Percentiles rank a stretch among this genome's conserved stretches.
Conservation (phyloP, 2,113 vertebrate genomes). For the Stercorarius parasiticus region DNA sequence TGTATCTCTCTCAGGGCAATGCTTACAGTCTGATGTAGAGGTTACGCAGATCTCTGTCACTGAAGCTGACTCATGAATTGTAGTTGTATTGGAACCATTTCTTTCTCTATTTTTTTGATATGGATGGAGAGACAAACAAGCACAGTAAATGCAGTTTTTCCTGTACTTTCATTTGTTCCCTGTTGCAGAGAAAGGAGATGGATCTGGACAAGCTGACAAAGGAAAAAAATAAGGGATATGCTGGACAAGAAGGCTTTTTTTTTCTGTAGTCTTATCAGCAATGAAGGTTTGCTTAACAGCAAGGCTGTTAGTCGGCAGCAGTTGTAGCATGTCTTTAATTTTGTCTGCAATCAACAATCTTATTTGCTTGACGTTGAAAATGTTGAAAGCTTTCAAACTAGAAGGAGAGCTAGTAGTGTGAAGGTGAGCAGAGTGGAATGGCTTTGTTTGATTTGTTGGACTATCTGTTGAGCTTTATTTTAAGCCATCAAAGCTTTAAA, state of each 20-base stretch:
- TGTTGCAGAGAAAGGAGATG: neutral
- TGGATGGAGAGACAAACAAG: neutral
- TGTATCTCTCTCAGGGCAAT: neutral
- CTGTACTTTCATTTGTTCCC: neutral
- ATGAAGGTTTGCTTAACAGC: neutral
- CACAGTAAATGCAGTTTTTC: neutral
- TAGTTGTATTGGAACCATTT: neutral
- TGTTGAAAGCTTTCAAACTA: neutral
- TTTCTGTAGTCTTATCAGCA: neutral
- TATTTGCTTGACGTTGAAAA: neutral
- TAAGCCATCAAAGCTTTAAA: conserved; percentile 54
- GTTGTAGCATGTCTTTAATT: neutral
- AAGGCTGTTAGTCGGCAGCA: neutral
- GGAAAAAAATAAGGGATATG: neutral
- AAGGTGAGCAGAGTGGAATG: conserved; percentile 22
- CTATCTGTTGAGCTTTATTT: conserved; percentile 51
- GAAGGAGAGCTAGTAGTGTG: neutral
- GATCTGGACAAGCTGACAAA: neutral
- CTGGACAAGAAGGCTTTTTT: neutral
- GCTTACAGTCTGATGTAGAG: neutral
- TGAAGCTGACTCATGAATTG: neutral
- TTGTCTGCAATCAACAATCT: neutral
- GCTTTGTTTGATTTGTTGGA: conserved; percentile 33
- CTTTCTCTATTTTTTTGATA: neutral
- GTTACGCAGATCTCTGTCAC: neutral